Base-by-base conservation (phyloP, 1,140 invertebrate species). In the Trichogramma pretiosum region DNA sequence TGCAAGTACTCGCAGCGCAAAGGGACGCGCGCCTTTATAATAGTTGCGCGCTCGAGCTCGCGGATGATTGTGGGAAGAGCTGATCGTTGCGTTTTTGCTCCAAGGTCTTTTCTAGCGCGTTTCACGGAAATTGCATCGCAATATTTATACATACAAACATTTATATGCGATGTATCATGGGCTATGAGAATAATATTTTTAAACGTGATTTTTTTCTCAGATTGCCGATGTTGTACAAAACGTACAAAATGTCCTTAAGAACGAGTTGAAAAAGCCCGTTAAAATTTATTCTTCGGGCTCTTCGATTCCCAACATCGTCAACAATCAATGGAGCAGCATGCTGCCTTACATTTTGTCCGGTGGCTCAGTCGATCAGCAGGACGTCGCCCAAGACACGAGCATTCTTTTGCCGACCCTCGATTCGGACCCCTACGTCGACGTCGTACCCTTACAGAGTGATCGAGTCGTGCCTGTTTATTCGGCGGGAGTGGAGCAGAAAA, bases 171-270 rank as follows among this genome's bases (percentile, higher is more conserved):
- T n/a, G n/a, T n/a, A n/a, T n/a, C n/a, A n/a, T n/a, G n/a, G n/a
- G n/a, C n/a, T n/a, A n/a, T n/a, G n/a, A n/a, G n/a, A n/a, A n/a
- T n/a, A n/a, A n/a, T n/a, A n/a, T n/a, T n/a, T n/a, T n/a, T n/a
- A n/a, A n/a, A n/a, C n/a, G n/a, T n/a, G n/a, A n/a, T n/a, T n/a
- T 18, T 44, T n/a, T 45, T 39, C 56, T 17, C 32, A 85, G 67
- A 82, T 89, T 3, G 80, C 85, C 50, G 85, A 81, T 50, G 83
- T 89, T 5, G 81, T 89, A 0, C 78, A 80, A 35, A 87, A 83
- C 58, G 86, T 89, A 3, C 85, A 89, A 61, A 86, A 79, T 64
- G 85, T 89, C 11, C 63, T 89, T 0, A 86, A 85, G 68, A 78
- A 80, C 33, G 83, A 88, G 70, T 78, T 88, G 59, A 80, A 74